These are phyloP conservation scores for Trichonephila clavata DNA, from an alignment of 1,140 invertebrate genomes.

Conservation along the genomic window DNA sequence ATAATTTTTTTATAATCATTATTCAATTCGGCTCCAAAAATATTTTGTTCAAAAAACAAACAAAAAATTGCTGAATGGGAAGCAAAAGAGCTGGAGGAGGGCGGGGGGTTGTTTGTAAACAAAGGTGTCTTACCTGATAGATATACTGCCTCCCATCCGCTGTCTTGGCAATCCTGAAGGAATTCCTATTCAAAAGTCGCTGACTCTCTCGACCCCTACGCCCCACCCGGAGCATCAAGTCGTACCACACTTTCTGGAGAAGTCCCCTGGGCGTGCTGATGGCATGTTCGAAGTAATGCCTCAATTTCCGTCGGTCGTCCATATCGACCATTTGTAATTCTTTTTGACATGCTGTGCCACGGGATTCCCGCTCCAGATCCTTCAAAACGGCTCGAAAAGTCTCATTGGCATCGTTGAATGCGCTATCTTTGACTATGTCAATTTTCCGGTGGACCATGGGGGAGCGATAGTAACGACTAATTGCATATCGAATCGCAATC, in stretches of 20 bases:
- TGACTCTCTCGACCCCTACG: slow-evolving; percentile 73
- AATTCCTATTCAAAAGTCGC: slow-evolving; percentile 64
- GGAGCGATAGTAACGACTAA: slow-evolving; percentile 77
- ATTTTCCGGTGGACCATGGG: slow-evolving; percentile 77
- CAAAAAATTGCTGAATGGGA: too few species aligned
- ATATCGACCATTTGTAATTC: slow-evolving; percentile 76
- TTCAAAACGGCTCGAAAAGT: slow-evolving; percentile 76
- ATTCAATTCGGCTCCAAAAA: too few species aligned
- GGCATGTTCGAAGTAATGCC: slow-evolving; percentile 77
- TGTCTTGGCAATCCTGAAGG: slow-evolving; percentile 70
- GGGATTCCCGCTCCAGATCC: slow-evolving; percentile 72
- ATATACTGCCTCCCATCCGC: slow-evolving; percentile 74
- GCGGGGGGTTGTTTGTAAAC: slow-evolving; percentile 21
- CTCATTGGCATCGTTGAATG: slow-evolving; percentile 77
- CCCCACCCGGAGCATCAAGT: slow-evolving; percentile 76
- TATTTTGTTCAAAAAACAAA: too few species aligned
- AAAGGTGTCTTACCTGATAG: slow-evolving; percentile 70
- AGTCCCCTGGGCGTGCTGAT: slow-evolving; percentile 76
- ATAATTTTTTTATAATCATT: too few species aligned
- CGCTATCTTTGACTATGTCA: slow-evolving; percentile 77
- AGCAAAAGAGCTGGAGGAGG: too few species aligned
- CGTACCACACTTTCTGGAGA: slow-evolving; percentile 78
- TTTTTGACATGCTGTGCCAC: slow-evolving; percentile 67
- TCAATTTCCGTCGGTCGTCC: slow-evolving; percentile 76
- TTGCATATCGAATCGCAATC: slow-evolving; percentile 77